phyloP scores from a whole-genome alignment of 2,888 invertebrate genomes.

The Crematogaster levior region DNA sequence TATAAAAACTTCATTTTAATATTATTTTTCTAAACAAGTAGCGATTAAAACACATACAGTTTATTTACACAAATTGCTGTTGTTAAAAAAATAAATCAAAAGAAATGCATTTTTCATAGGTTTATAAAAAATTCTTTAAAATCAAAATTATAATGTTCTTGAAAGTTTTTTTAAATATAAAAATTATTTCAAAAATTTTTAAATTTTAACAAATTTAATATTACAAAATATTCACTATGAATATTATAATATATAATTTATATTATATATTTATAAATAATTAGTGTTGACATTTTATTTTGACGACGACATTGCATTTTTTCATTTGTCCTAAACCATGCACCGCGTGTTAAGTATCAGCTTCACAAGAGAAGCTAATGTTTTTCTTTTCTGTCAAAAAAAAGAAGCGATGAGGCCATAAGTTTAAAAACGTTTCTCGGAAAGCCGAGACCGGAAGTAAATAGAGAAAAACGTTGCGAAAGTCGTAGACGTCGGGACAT shows the following conservation, averaged over 20 bases:
- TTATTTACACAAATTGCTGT: neutral
- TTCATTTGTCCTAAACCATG: neutral
- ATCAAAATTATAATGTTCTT: neutral
- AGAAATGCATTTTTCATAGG: neutral
- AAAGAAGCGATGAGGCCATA: neutral
- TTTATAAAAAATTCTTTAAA: neutral
- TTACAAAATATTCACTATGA: neutral
- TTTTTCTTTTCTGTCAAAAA: neutral
- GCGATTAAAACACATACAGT: neutral
- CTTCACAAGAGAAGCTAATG: neutral
- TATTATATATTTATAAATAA: neutral
- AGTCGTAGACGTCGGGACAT: conserved; percentile 65
- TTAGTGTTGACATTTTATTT: neutral
- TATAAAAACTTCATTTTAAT: neutral
- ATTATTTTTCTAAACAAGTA: neutral
- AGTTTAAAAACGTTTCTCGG: conserved; percentile 63
- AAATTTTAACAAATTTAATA: conserved; percentile 5
- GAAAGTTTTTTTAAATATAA: neutral
- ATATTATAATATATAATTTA: neutral
- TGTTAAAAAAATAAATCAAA: neutral
- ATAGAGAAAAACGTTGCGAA: conserved; percentile 66
- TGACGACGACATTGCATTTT: neutral
- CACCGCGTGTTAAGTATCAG: conserved; percentile 10
- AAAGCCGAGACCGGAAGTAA: conserved; percentile 71
- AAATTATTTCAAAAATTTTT: neutral